Conservation (phyloP, 2,888 invertebrate species). For the Temnothorax rugatulus region DNA sequence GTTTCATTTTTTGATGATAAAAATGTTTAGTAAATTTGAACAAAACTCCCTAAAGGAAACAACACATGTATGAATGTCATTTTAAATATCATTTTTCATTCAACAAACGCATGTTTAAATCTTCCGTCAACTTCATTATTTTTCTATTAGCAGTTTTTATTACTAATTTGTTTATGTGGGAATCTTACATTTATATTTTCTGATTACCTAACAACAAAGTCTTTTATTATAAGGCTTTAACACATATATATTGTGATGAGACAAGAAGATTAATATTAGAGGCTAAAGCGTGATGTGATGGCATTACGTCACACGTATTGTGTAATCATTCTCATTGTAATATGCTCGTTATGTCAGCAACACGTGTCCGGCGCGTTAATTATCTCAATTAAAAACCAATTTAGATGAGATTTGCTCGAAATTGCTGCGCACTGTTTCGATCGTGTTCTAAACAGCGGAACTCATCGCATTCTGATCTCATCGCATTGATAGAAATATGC, state of each 20-base stretch:
- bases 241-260: conserved; percentile 4
- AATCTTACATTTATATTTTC: conserved; percentile 6
- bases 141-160: not conserved
- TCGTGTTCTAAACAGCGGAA: conserved; percentile 16
- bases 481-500: not conserved
- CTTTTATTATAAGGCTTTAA: conserved; percentile 14
- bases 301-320: conserved; percentile 36
- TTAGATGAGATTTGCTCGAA: conserved; percentile 47
- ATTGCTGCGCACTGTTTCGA: conserved; percentile 29
- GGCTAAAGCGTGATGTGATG: not conserved
- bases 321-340: conserved; percentile 32
- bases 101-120: not conserved
- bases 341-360: conserved; percentile 33
- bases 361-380: conserved; percentile 30
- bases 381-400: conserved; percentile 53
- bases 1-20: not conserved
- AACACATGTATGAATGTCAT: not conserved
- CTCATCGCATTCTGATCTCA: not conserved
- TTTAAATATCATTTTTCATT: not conserved
- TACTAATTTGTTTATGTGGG: not conserved
- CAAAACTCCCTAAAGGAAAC: not conserved
- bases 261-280: conserved; percentile 33
- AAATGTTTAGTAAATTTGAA: not conserved
- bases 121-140: not conserved
- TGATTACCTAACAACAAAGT: conserved; percentile 14